Evolutionary conservation across 2,888 invertebrate genomes (phyloP).

Genomic region (Campoplex capitator): DNA sequence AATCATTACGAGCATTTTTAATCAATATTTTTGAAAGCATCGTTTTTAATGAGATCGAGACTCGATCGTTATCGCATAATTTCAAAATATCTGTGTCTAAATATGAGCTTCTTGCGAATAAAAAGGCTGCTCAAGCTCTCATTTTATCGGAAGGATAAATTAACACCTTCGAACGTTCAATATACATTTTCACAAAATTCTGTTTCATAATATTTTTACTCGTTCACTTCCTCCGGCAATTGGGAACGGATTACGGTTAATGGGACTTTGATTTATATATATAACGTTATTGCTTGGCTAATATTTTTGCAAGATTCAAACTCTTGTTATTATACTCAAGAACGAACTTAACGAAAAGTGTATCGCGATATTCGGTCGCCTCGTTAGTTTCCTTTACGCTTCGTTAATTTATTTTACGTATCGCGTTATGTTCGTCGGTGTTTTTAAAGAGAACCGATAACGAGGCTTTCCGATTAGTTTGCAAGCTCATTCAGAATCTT

Average conservation of each 20-base stretch:
- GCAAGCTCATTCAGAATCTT: not conserved
- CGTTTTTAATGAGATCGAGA: conserved; percentile 5
- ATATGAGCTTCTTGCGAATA: not conserved
- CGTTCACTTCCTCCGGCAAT: not conserved
- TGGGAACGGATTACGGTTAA: conserved; percentile 8
- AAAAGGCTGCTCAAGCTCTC: not conserved
- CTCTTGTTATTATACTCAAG: not conserved
- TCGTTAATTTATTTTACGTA: conserved; percentile 13
- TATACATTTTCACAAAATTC: conserved; percentile 3
- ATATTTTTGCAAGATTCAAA: not conserved
- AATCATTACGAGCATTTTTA: not conserved
- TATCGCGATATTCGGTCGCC: not conserved
- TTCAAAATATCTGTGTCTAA: not conserved
- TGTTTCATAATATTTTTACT: not conserved
- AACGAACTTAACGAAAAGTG: not conserved
- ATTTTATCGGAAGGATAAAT: not conserved
- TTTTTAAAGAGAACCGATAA: conserved; percentile 3
- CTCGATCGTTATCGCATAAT: not conserved
- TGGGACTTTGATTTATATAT: not conserved
- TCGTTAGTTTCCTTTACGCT: not conserved
- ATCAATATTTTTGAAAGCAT: not conserved
- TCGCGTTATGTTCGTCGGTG: not conserved
- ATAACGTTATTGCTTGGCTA: not conserved
- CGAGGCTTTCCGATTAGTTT: not conserved
- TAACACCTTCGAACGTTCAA: not conserved